phyloP scores from a whole-genome alignment of 37 sponge, comb jelly and placozoan species.

The Theonella swinhoei region DNA sequence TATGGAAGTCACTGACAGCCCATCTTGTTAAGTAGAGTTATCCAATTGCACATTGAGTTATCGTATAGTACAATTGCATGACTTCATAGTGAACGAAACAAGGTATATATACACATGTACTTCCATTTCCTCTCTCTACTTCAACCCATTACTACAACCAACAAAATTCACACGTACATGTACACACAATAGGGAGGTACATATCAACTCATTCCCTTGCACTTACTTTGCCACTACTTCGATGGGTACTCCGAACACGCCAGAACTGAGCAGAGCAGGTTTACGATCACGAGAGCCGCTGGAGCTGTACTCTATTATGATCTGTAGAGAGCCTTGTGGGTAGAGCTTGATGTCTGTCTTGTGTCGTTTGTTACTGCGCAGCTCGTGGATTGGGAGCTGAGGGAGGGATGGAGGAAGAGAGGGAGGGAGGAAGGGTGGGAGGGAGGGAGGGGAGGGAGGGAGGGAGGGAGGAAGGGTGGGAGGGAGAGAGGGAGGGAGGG shows the following conservation, averaged over 20 bases:
- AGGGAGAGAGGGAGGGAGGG: too few relatives aligned
- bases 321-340: slow-evolving; percentile 56
- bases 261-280: slow-evolving; percentile 73
- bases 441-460: slow-evolving; percentile 5
- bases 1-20: too few relatives aligned
- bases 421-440: slow-evolving; percentile 1
- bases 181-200: too few relatives aligned
- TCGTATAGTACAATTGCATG: too few relatives aligned
- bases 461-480: neutral
- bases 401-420: neutral
- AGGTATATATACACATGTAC: too few relatives aligned
- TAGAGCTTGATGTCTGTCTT: slow-evolving; percentile 51
- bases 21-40: too few relatives aligned
- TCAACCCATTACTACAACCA: too few relatives aligned
- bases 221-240: slow-evolving; percentile 73
- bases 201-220: too few relatives aligned
- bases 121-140: too few relatives aligned
- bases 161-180: too few relatives aligned
- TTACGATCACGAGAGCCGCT: slow-evolving; percentile 49
- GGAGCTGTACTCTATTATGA: slow-evolving; percentile 66
- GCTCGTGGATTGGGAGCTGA: slow-evolving; percentile 73
- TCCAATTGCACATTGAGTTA: too few relatives aligned
- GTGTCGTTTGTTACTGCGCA: slow-evolving; percentile 47
- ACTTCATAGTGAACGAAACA: too few relatives aligned
- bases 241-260: slow-evolving; percentile 81